These are phyloP conservation scores for Habrosyne pyritoides DNA, from an alignment of 2,888 invertebrate species.

Conservation along the genomic window DNA sequence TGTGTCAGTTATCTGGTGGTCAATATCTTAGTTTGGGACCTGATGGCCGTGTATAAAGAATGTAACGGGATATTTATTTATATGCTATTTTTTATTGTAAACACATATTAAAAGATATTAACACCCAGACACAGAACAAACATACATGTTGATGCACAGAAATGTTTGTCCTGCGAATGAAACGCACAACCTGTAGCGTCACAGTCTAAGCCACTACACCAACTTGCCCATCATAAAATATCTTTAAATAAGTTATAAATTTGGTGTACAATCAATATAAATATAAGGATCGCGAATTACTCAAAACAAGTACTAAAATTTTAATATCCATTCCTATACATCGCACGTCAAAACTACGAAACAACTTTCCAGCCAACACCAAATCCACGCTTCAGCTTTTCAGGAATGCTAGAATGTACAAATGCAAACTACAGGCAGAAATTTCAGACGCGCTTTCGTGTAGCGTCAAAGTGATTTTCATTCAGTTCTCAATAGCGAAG, in stretches of 20 bases:
- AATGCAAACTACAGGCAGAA: not conserved
- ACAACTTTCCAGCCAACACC: not conserved
- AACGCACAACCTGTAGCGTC: too few species aligned
- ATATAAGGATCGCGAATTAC: not conserved
- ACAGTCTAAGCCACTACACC: too few species aligned
- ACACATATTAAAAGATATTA: too few species aligned
- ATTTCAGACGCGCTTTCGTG: not conserved
- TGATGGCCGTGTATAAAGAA: too few species aligned
- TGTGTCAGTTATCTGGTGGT: too few species aligned
- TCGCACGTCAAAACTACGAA: not conserved
- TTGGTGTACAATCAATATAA: too few species aligned
- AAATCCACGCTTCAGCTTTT: not conserved
- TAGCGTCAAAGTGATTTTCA: not conserved
- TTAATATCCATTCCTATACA: not conserved
- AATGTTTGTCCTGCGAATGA: too few species aligned
- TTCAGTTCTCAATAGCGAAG: not conserved
- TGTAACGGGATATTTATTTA: too few species aligned
- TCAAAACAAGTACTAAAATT: not conserved
- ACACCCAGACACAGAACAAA: too few species aligned
- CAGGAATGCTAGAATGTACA: not conserved
- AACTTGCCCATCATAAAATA: not conserved
- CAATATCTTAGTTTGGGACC: too few species aligned
- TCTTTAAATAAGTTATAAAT: not conserved
- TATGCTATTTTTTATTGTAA: too few species aligned
- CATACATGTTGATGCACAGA: too few species aligned